These are phyloP conservation scores for Nymphalis io DNA, from an alignment of 1,140 invertebrate genomes.

Conservation along the genomic window DNA sequence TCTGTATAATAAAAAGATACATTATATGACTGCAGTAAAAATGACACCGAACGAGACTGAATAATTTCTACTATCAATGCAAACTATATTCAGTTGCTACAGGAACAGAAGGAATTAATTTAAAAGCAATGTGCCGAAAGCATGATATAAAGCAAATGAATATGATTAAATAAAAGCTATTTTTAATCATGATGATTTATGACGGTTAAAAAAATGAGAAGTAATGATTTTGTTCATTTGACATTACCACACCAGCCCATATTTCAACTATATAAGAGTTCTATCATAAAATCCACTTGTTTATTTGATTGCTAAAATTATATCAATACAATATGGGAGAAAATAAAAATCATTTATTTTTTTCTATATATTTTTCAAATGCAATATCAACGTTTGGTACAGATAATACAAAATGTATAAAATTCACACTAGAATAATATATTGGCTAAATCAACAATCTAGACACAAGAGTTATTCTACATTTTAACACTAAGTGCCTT, in stretches of 20 bases:
- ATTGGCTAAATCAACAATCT: constrained; percentile 52
- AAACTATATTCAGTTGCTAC: not conserved
- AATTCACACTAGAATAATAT: constrained; percentile 63
- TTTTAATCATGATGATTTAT: not conserved
- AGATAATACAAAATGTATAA: constrained; percentile 79
- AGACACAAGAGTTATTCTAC: constrained; percentile 55
- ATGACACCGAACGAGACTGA: constrained; percentile 56
- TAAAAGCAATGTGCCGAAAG: constrained; percentile 1
- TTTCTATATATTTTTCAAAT: constrained; percentile 76
- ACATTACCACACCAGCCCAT: not conserved
- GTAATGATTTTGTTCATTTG: not conserved
- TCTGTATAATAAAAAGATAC: constrained; percentile 52
- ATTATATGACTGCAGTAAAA: constrained; percentile 5
- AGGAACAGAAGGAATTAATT: not conserved
- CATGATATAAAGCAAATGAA: not conserved
- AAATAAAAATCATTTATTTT: constrained; percentile 67
- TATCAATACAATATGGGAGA: constrained; percentile 14
- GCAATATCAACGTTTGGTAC: constrained; percentile 77
- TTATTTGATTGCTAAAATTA: not conserved
- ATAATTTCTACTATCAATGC: constrained; percentile 22
- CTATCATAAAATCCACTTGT: not conserved
- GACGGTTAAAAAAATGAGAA: not conserved
- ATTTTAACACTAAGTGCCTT: constrained; percentile 22
- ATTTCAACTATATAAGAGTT: not conserved
- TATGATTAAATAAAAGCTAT: not conserved